Percentiles rank a stretch among this genome's conserved stretches.
Conservation (phyloP, 2,113 vertebrate genomes). For the Desmodus rotundus region DNA sequence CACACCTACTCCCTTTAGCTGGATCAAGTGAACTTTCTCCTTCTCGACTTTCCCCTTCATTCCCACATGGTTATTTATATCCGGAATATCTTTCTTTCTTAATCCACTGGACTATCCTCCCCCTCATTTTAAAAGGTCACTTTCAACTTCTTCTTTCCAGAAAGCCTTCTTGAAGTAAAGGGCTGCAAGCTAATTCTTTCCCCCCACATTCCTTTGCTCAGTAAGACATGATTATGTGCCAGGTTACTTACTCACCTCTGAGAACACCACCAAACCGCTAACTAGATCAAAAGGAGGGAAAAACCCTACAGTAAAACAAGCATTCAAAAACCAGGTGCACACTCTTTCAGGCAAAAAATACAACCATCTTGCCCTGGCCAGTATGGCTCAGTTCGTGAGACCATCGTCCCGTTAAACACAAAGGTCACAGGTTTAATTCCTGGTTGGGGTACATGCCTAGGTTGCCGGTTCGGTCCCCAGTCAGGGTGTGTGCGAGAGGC, state of each 20-base stretch:
- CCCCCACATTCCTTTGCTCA: neutral
- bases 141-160: constrained; percentile 49
- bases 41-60: constrained; percentile 53
- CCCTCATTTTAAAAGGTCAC: constrained; percentile 57
- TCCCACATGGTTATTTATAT: constrained; percentile 68
- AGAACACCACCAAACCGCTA: neutral
- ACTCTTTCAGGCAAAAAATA: neutral
- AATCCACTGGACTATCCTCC: constrained; percentile 34
- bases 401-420: too few species aligned
- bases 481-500: too few species aligned
- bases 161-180: neutral
- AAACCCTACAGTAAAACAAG: neutral
- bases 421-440: too few species aligned
- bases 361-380: neutral
- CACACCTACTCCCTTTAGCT: neutral
- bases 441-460: too few species aligned
- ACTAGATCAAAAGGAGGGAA: neutral
- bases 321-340: neutral
- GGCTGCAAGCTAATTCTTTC: neutral
- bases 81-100: constrained; percentile 51
- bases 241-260: neutral
- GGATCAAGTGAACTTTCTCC: constrained; percentile 41
- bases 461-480: too few species aligned
- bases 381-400: too few species aligned
- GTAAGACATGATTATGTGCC: neutral